Percentiles rank a stretch among this genome's conserved stretches.
phyloP scores from a whole-genome alignment of 2,888 invertebrate genomes.

The Myathropa florea region DNA sequence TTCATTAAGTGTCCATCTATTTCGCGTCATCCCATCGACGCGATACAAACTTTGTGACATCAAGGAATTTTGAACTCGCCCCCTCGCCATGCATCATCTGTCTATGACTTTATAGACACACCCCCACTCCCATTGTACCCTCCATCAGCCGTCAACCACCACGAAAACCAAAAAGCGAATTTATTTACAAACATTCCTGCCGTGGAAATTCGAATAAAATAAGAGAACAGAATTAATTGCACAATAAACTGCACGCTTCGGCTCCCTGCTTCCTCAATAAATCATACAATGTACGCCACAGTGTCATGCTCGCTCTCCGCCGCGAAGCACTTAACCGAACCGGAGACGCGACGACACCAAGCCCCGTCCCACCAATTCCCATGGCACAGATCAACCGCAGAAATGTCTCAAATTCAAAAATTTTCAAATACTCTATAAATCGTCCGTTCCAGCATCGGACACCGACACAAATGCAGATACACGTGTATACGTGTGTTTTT shows the following conservation, averaged over 20 bases:
- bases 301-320: neutral
- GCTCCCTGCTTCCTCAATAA: conserved; percentile 28
- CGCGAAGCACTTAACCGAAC: conserved; percentile 17
- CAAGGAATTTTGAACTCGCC: neutral
- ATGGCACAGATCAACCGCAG: conserved; percentile 57
- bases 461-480: neutral
- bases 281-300: conserved; percentile 28
- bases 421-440: conserved; percentile 58
- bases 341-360: neutral
- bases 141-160: too few species aligned
- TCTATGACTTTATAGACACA: neutral
- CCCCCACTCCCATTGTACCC: neutral
- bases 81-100: neutral
- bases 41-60: neutral
- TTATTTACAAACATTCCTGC: neutral
- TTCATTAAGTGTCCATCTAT: neutral
- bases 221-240: conserved; percentile 19
- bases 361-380: conserved; percentile 27
- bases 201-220: neutral
- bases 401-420: conserved; percentile 56
- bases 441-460: conserved; percentile 9
- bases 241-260: conserved; percentile 48
- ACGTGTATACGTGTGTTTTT: neutral
- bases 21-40: neutral
- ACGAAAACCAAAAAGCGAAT: too few species aligned